Evolutionary conservation across 64 coral and sea anemone species (phyloP), one percentile per base, ranked within the genome.

Genomic region (Dendronephthya gigantea): DNA sequence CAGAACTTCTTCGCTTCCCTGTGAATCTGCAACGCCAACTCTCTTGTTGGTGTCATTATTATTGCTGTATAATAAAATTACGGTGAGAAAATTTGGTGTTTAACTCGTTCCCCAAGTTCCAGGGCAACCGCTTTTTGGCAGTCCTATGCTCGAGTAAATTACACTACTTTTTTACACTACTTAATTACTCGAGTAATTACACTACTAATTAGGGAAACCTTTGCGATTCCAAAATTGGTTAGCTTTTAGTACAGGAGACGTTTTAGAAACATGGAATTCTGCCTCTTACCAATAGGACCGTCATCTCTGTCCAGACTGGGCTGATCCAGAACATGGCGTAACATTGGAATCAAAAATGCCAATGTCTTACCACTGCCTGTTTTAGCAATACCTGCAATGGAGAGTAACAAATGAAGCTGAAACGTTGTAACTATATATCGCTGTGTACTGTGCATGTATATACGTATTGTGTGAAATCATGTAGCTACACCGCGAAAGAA

Each of bases 281-380:
- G n/a, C n/a, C n/a, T 79, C 72, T 84, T 58, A 97, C 94, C 94
- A 81, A 97, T 93, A 50, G 94, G 94, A 13, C 94, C 94, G 25
- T 97, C 94, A 37, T 97, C 94, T 83, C 94, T 86, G 0, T 97
- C 94, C 68, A 97, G 68, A 33, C 84, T 59, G 17, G 95, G 89
- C 29, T 98, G 95, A 50, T 98, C 95, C 68, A 91, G n/a, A 40
- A 98, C 92, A 90, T 98, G 95, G 55, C 95, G 48, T 84, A 91
- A 93, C 95, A 98, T 93, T 6, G 95, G 95, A 30, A 98, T 90
- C 84, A 98, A 85, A 50, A 98, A 98, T 25, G 95, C 95, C 47
- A 98, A 68, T 34, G 95, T 98, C 74, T 98, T 98, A 14, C 94
- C 94, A 91, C 94, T 93, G 1, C 94, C 94, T 52, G 94, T 97